These are phyloP conservation scores for Phocoena phocoena DNA, from an alignment of 2,113 vertebrate species.

Conservation along the genomic window DNA sequence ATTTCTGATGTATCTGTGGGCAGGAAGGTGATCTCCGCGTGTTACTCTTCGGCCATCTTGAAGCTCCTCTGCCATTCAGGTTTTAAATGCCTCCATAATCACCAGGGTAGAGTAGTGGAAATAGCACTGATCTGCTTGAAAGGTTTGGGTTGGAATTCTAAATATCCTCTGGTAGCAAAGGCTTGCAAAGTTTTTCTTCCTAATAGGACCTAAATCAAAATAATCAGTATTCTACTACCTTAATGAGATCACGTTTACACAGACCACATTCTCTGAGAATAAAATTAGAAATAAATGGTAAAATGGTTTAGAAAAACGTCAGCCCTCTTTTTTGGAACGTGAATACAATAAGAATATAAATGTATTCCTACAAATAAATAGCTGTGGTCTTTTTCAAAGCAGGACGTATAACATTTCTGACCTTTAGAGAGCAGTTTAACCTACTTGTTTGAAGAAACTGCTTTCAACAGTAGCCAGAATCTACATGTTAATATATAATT, in stretches of 20 bases:
- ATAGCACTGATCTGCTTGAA: neutral
- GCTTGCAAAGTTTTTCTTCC: neutral
- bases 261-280: neutral
- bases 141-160: neutral
- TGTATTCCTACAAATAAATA: neutral
- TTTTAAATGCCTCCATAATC: neutral
- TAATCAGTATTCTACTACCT: neutral
- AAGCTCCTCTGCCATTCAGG: neutral
- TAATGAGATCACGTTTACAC: neutral
- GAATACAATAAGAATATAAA: neutral
- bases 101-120: neutral
- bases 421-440: neutral
- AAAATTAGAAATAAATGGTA: neutral
- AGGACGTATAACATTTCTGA: neutral
- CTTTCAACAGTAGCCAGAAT: slow-evolving; percentile 22
- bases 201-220: neutral
- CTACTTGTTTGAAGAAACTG: neutral
- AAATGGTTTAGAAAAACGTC: neutral
- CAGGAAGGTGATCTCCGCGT: no score
- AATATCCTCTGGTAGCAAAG: neutral
- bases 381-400: neutral
- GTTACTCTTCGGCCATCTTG: no score
- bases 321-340: neutral
- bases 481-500: neutral
- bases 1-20: no score